Base-by-base conservation (phyloP, 2,113 vertebrate species). In the Calidris pygmaea region DNA sequence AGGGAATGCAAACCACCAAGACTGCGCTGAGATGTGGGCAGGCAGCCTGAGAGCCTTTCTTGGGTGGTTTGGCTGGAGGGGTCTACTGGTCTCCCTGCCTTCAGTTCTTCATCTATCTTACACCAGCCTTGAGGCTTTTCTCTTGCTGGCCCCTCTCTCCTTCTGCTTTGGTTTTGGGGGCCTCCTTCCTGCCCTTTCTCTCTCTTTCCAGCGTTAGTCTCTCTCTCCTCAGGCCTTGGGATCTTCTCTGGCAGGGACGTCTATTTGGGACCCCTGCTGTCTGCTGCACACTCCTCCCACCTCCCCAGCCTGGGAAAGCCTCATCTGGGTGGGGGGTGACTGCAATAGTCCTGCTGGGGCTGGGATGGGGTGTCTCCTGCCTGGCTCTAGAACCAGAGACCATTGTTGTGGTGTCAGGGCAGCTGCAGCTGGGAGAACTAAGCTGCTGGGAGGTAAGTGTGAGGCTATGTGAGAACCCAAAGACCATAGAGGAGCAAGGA, bases 231-330 rank as follows among this genome's bases (percentile, higher is more conserved):
- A 48, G 48, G 12, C 29, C 27, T 55, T 47, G 29, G 47, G 39
- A 53, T 52, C 63, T 60, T 16, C 45, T 68, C 45, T 59, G 65
- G 73, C 26, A 86, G 35, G 35, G 37, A 32, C 1, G 3, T 45
- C 21, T 41, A 6, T 34, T 45, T 26, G 45, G 7, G 27, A 2
- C 17, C 15, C 21, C 12, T 1, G 4, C 2, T 11, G 17, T 7
- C 29, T 34, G 39, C 37, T 53, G 73, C 5, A 24, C 14, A 19
- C 43, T 16, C 14, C 6, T 5, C 3, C 12, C 3, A 52, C 50
- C 24, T 52, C 11, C 34, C 15, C 2, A 8, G 30, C 55, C 48
- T 29, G 37, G 23, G 39, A 10, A 18, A 89, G 39, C 29, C 30
- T 75, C 21, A 10, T 35, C 26, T 43, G 39, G 5, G 10, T 14